These are phyloP conservation scores for Mystacornis crossleyi DNA, from an alignment of 2,113 vertebrate species.

Conservation along the genomic window DNA sequence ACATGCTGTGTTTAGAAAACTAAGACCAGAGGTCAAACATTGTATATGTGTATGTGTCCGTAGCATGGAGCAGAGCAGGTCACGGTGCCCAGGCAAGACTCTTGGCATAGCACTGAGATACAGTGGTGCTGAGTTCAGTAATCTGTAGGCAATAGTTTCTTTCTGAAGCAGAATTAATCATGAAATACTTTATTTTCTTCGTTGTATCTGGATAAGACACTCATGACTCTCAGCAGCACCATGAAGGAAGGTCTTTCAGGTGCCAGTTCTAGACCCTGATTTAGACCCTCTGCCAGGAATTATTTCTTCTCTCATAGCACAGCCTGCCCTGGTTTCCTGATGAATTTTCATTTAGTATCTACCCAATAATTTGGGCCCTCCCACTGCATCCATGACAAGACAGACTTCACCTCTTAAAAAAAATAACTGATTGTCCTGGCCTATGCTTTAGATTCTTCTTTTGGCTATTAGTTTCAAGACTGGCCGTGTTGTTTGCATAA, in stretches of 20 bases:
- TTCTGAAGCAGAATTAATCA: neutral
- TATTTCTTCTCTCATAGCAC: neutral
- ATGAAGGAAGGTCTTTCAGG: neutral
- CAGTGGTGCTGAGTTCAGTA: neutral
- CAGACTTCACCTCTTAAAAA: neutral
- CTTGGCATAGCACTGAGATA: neutral
- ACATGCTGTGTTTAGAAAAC: neutral
- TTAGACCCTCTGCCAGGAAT: neutral
- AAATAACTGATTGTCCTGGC: neutral
- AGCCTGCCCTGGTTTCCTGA: neutral
- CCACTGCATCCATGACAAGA: neutral
- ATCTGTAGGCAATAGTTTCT: neutral
- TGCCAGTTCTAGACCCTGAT: neutral
- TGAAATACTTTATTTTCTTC: neutral
- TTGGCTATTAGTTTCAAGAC: neutral
- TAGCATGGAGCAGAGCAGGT: neutral
- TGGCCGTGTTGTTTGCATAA: neutral
- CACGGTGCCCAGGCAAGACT: neutral
- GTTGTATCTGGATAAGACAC: neutral
- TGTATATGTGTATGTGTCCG: rapidly evolving
- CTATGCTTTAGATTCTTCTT: neutral
- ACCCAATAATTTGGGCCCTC: neutral
- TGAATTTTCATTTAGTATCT: neutral
- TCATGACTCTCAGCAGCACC: neutral
- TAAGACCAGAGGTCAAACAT: neutral